Base-by-base conservation (phyloP, 2,888 invertebrate species). In the Phortica okadai region DNA sequence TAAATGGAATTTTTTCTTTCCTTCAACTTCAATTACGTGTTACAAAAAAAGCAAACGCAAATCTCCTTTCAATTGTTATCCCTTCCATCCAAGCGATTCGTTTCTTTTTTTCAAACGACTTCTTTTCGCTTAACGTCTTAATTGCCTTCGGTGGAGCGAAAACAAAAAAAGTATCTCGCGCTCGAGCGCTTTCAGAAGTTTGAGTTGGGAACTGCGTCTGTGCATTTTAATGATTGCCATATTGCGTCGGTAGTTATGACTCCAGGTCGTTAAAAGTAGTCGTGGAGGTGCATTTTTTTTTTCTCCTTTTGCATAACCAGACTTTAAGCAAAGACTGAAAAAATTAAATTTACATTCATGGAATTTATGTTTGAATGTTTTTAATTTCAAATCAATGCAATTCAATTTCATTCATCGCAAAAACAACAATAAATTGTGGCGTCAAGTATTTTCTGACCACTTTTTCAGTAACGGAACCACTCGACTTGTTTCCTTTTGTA, bases 181-280 rank as follows among this genome's bases (percentile, higher is more conserved):
- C 33, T 33, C 33, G 50, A 14, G 14, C 50, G 50, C 8, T 14
- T 50, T 50, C 50, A 50, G 50, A 8, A 50, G 50, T 50, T 50
- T 50, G 50, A 50, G 50, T 50, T 50, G 50, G 10, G 14, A 14
- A 50, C 50, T 50, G 14, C 50, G 25, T 62, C 8, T 66, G 33
- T 59, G 44, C 50, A 67, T 50, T 66, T 14, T 67, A 74, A 56
- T 74, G 74, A 74, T 74, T 74, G 41, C 58, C 50, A 54, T 66
- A 74, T 74, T 25, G 54, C 66, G 21, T 11, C 41, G 33, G 33
- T 50, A 11, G 50, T 50, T 50, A 50, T 50, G 50, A 50, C 50
- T 50, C 6, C 6, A 14, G 50, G 50, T 8, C 14, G 14, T 50
- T 14, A 50, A 8, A 50, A 14, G 50, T 50, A 50, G 50, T 2